Base-by-base conservation (phyloP, 2,113 vertebrate genomes). In the Spilogale gracilis region DNA sequence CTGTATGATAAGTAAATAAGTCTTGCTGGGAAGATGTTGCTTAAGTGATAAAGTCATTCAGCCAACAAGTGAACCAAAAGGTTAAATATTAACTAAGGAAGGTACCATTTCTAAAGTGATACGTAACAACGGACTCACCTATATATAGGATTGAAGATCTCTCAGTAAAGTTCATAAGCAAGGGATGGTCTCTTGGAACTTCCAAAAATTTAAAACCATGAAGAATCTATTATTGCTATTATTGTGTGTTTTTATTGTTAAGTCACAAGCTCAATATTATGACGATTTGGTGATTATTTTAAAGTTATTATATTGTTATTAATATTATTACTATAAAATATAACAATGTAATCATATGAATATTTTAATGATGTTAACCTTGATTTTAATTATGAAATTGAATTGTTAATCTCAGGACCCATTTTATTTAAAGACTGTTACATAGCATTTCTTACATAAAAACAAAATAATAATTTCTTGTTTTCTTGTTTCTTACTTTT, bases 51-150 rank as follows among this genome's bases (percentile, higher is more conserved):
- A 97, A 97, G 95, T 80, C 78, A 80, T 98, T 97, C 76, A 91
- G 92, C 91, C 98, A 98, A 93, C 76, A 87, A 96, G 43, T 56
- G 94, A 96, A 92, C 81, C 94, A 93, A 90, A 96, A 95, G 20
- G 94, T 99, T 98, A 98, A 99, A 98, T 76, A 98, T 99, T 99
- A 99, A 99, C 98, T 74, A 89, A 97, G 71, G 83, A 32, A 45
- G 95, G 60, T 98, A 95, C 97, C 94, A 65, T 89, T 96, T 97
- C 89, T 61, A 88, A 96, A 96, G 56, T 48, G 97, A 65, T 20
- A 45, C 67, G 96, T 96, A 73, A 87, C 95, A 79, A n/a, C 67
- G 50, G 93, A 85, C 45, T 2, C 10, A 48, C 52, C 50, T 97
- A 98, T 99, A 98, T 98, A 95, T 95, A 96, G 20, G 91, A 38